Evolutionary conservation across 2,888 invertebrate species (phyloP).

Genomic region (Diaperis boleti): DNA sequence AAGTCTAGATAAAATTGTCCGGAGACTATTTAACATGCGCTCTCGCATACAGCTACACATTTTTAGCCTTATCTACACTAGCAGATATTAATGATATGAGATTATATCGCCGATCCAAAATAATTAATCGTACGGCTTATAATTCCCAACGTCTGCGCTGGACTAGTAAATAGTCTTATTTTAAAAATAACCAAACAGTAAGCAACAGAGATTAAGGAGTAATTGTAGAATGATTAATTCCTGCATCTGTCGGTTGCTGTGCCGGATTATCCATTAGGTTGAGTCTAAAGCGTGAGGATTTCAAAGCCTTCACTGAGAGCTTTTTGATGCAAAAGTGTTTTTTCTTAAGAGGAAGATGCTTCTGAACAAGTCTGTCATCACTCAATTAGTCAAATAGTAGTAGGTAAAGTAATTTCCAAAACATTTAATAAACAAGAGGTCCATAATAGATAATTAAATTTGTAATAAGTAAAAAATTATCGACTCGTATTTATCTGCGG

Average conservation of each 20-base stretch:
- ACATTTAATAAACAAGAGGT: too few species aligned
- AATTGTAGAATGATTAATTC: constrained; percentile 52
- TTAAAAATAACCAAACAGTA: constrained; percentile 50
- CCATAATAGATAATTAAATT: too few species aligned
- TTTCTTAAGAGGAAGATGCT: too few species aligned
- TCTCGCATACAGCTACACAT: constrained; percentile 13
- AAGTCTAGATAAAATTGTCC: not conserved
- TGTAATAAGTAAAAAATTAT: too few species aligned
- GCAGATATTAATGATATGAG: constrained; percentile 58
- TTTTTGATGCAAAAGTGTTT: too few species aligned
- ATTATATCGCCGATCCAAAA: constrained; percentile 57
- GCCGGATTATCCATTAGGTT: too few species aligned
- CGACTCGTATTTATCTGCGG: too few species aligned
- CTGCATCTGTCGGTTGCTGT: constrained; percentile 6
- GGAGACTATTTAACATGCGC: constrained; percentile 2
- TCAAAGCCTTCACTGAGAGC: too few species aligned
- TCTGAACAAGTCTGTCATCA: too few species aligned
- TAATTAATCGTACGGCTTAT: constrained; percentile 57
- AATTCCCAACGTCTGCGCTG: constrained; percentile 47
- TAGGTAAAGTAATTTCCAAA: too few species aligned
- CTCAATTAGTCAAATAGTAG: too few species aligned
- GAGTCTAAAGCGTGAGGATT: too few species aligned
- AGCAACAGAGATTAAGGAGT: constrained; percentile 48
- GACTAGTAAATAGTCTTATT: constrained; percentile 45
- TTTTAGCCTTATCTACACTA: constrained; percentile 23